Conservation (phyloP, 1,140 invertebrate species). For the Brachionus rotundiformis region DNA sequence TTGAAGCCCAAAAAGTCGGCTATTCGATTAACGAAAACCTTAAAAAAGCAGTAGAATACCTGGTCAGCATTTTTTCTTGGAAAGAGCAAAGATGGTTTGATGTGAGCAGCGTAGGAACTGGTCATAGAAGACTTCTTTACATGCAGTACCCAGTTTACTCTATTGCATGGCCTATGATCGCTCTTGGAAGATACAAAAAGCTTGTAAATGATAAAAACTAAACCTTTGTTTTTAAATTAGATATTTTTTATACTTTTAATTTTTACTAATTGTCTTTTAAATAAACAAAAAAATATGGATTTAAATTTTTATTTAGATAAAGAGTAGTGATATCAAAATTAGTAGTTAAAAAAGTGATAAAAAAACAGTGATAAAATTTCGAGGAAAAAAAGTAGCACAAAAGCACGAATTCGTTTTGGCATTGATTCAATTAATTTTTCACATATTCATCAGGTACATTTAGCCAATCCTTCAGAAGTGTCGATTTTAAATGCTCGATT, state of each 20-base stretch:
- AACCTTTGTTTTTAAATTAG: background rate
- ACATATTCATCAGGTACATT: too few species aligned
- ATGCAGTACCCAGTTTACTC: conserved; percentile 51
- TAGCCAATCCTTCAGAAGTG: too few species aligned
- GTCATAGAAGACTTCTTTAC: conserved; percentile 32
- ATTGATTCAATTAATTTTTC: too few species aligned
- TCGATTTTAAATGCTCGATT: too few species aligned
- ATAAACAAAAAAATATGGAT: too few species aligned
- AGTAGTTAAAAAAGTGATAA: too few species aligned
- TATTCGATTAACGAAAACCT: background rate
- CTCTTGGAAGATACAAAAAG: conserved; percentile 48
- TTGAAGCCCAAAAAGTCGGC: conserved; percentile 23
- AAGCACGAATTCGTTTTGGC: too few species aligned
- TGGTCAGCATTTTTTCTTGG: background rate
- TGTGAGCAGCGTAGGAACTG: conserved; percentile 39
- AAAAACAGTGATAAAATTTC: too few species aligned
- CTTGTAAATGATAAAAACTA: background rate
- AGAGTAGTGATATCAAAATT: too few species aligned
- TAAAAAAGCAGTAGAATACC: conserved; percentile 37
- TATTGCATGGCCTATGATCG: conserved; percentile 37
- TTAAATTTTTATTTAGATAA: too few species aligned
- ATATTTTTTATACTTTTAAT: background rate
- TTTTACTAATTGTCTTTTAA: too few species aligned
- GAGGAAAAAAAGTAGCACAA: too few species aligned
- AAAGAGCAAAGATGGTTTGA: conserved; percentile 42